Conservation (phyloP, 1,140 invertebrate species). For the Megalopta genalis region DNA sequence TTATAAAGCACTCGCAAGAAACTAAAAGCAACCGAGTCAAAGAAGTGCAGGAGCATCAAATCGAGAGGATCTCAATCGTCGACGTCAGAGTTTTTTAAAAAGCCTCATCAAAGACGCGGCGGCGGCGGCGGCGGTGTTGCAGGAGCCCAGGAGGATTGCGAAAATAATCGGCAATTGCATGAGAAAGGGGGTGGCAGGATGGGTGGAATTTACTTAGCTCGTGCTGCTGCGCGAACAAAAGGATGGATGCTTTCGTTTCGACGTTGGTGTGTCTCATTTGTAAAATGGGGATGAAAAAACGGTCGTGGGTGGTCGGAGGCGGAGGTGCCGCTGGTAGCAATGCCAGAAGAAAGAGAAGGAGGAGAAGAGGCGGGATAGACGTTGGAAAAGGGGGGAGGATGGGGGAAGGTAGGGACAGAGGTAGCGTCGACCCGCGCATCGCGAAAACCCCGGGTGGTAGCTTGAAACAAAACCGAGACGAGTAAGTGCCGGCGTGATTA, state of each 20-base stretch:
- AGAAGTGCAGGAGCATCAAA: too few relatives aligned
- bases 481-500: constrained; percentile 41
- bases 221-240: constrained; percentile 7
- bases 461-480: constrained; percentile 31
- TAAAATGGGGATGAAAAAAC: not conserved
- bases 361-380: not conserved
- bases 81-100: too few relatives aligned
- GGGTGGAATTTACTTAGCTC: constrained; percentile 24
- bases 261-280: constrained; percentile 24
- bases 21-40: too few relatives aligned
- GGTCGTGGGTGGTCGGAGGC: too few relatives aligned
- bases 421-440: constrained; percentile 20
- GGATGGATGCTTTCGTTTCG: not conserved
- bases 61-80: too few relatives aligned
- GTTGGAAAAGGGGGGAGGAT: not conserved
- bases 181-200: not conserved
- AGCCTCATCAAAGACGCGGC: too few relatives aligned
- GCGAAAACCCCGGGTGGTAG: not conserved
- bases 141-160: too few relatives aligned
- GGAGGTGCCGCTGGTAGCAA: too few relatives aligned
- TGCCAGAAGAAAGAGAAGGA: too few relatives aligned
- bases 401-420: not conserved
- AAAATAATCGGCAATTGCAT: not conserved
- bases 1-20: too few relatives aligned
- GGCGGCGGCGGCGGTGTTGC: too few relatives aligned